Base-by-base conservation (phyloP, 1,140 invertebrate genomes). In the Hycleus cichorii region DNA sequence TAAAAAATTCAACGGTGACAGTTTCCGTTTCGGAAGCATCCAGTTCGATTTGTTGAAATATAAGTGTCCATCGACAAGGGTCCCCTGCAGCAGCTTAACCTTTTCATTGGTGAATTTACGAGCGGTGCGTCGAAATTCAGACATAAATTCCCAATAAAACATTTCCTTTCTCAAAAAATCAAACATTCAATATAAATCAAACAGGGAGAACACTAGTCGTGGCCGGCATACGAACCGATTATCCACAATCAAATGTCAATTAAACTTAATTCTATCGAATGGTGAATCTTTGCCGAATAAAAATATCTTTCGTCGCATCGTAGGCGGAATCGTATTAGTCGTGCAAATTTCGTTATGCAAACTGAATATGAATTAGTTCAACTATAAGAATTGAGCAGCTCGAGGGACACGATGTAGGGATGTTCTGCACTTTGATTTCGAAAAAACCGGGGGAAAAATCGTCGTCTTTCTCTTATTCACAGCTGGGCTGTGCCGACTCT, bases 81-180 rank as follows among this genome's bases (percentile, higher is more conserved):
- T 44, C 32, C 27, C 8, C 43, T 45, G 51, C 51, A 53, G 45
- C 51, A 53, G 45, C 51, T 53, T 53, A 53, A 53, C 51, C 51
- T 53, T 52, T 53, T 53, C 32, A 53, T 53, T 53, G 51, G 46
- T 53, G 46, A 53, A 53, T 53, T 53, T 53, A 53, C 32, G 51
- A 53, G 40, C 51, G 42, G 51, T 53, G 51, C 51, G 51, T 53
- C 26, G 51, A 53, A 53, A 53, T 53, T 53, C 51, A 53, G 45
- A 53, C 51, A 53, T 26, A 53, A 53, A 53, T 53, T 53, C 51
- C 12, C 51, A 12, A 53, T 53, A 53, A 53, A 53, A 32, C 51
- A 53, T 53, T 53, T 46, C 45, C 42, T 46, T 26, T 39, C 7
- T 1, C 32, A 7, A 5, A 32, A 32, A 18, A 12, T 4, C 48